These are phyloP conservation scores for Heliocidaris tuberculata DNA, from an alignment of 35 echinoderm and acorn worm species.

Conservation along the genomic window DNA sequence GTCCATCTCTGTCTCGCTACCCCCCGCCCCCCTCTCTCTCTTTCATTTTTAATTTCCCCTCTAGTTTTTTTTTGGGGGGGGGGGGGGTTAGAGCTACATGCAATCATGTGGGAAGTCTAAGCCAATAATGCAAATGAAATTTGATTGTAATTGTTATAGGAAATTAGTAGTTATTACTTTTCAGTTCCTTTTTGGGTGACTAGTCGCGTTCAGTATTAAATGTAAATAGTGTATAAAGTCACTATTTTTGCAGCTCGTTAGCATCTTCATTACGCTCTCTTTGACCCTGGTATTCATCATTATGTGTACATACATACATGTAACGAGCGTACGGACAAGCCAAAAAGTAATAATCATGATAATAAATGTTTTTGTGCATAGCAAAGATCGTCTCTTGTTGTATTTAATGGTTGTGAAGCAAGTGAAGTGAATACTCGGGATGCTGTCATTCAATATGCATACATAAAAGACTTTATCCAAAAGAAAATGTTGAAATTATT, in stretches of 20 bases:
- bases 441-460: too few relatives aligned
- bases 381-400: not conserved
- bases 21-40: too few relatives aligned
- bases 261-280: not conserved
- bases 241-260: not conserved
- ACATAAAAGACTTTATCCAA: too few relatives aligned
- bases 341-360: constrained; percentile 13
- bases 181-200: not conserved
- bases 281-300: not conserved
- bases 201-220: constrained; percentile 25
- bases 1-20: too few relatives aligned
- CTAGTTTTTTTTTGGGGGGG: too few relatives aligned
- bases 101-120: not conserved
- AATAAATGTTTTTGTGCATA: not conserved
- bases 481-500: too few relatives aligned
- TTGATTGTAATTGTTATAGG: not conserved
- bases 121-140: not conserved
- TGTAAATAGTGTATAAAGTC: constrained; percentile 28
- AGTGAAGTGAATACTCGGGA: too few relatives aligned
- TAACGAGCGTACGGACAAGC: not conserved
- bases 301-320: not conserved
- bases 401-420: too few relatives aligned
- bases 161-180: not conserved
- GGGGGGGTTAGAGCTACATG: not conserved
- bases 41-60: too few relatives aligned